Evolutionary conservation across 2,113 vertebrate species (phyloP).

Genomic region (Stictonetta naevosa): DNA sequence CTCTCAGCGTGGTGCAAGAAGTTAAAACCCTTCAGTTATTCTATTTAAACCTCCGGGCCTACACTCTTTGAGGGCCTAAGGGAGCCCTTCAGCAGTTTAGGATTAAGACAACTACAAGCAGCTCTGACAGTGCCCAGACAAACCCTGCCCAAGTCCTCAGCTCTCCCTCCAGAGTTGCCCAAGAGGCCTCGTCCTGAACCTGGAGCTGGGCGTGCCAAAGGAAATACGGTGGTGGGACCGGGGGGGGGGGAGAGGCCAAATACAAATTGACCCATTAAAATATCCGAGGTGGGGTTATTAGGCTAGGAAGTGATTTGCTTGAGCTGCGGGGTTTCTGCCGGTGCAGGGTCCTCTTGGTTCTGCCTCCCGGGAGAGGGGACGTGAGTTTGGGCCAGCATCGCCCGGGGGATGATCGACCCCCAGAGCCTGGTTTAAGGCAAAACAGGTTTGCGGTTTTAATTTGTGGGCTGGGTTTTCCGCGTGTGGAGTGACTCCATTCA

Average conservation of each 20-base stretch:
- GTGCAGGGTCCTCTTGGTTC: accelerated
- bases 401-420: background rate
- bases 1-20: background rate
- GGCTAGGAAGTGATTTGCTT: background rate
- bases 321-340: background rate
- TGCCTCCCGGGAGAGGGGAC: background rate
- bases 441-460: background rate
- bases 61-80: background rate
- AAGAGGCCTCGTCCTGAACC: background rate
- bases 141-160: accelerated
- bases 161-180: background rate
- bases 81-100: background rate
- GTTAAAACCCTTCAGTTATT: background rate
- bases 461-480: background rate
- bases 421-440: background rate
- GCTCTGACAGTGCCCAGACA: background rate
- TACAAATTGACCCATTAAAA: background rate
- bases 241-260: background rate
- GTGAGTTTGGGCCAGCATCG: background rate
- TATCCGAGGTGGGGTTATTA: background rate
- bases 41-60: background rate
- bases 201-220: accelerated
- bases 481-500: background rate
- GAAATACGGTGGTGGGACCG: accelerated
- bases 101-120: background rate